Conservation (phyloP, 2,113 vertebrate genomes). For the Callospermophilus lateralis region DNA sequence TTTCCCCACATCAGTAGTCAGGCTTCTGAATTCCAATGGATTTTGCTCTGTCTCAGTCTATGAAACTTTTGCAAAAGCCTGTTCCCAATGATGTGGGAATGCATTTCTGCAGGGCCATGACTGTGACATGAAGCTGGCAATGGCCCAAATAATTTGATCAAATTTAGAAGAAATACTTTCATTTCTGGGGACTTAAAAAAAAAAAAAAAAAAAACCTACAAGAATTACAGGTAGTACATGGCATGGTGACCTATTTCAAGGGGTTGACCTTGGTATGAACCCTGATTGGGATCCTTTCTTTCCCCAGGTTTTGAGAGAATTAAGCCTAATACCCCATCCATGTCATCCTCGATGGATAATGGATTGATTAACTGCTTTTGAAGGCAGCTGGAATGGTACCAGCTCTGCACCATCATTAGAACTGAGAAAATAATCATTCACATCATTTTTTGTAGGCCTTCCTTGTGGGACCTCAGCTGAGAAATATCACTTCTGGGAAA, state of each 20-base stretch:
- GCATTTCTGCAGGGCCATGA: background rate
- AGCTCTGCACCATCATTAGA: background rate
- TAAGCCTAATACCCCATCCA: background rate
- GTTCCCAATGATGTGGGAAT: background rate
- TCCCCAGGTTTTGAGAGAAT: background rate
- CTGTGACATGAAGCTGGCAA: background rate
- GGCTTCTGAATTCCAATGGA: background rate
- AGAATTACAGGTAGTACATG: background rate
- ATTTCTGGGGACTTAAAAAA: background rate
- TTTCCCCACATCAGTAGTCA: background rate
- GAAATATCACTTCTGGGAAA: background rate
- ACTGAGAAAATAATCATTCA: background rate
- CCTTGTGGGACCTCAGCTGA: background rate
- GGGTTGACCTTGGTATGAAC: background rate
- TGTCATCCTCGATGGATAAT: background rate
- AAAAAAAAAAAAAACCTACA: background rate
- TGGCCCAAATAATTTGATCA: background rate
- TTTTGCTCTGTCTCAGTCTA: background rate
- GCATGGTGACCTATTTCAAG: background rate
- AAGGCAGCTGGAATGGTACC: background rate
- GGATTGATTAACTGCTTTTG: background rate
- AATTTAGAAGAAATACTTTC: background rate
- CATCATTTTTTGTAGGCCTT: background rate
- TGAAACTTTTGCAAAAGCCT: background rate
- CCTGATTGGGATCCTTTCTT: background rate